These are phyloP conservation scores for Daphoenositta chrysoptera DNA, from an alignment of 2,113 vertebrate species.

Conservation along the genomic window DNA sequence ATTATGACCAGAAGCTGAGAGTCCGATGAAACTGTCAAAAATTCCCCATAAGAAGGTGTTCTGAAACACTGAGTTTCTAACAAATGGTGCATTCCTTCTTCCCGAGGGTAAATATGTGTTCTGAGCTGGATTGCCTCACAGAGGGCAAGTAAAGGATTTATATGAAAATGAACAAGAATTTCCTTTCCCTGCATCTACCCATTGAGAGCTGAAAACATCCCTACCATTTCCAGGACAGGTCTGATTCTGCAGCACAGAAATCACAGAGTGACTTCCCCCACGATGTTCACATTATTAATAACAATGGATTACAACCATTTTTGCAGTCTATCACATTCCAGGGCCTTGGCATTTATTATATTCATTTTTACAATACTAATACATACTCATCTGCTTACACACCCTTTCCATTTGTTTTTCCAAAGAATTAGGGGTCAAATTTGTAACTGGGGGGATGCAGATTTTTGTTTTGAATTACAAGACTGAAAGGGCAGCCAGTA, in stretches of 20 bases:
- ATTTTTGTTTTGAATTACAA: not conserved
- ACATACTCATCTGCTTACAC: not conserved
- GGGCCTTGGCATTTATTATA: not conserved
- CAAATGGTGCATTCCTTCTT: not conserved
- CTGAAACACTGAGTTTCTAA: not conserved
- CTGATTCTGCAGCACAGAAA: not conserved
- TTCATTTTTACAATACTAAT: rapidly evolving
- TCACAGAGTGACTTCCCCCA: not conserved
- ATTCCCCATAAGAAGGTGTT: rapidly evolving
- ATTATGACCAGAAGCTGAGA: not conserved
- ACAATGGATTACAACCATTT: not conserved
- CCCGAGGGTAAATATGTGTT: not conserved
- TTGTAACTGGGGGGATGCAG: not conserved
- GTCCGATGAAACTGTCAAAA: not conserved
- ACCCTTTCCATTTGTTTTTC: not conserved
- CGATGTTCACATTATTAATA: rapidly evolving
- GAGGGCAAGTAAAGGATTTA: not conserved
- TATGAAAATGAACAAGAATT: not conserved
- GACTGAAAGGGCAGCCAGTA: not conserved
- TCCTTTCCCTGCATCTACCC: not conserved
- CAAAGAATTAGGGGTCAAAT: not conserved
- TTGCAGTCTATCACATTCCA: not conserved
- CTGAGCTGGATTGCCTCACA: not conserved
- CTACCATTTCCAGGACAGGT: not conserved
- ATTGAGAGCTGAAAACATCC: not conserved